Evolutionary conservation across 2,888 invertebrate species (phyloP), one percentile per base, ranked within the genome.

Genomic region (Crepidodera aurea): DNA sequence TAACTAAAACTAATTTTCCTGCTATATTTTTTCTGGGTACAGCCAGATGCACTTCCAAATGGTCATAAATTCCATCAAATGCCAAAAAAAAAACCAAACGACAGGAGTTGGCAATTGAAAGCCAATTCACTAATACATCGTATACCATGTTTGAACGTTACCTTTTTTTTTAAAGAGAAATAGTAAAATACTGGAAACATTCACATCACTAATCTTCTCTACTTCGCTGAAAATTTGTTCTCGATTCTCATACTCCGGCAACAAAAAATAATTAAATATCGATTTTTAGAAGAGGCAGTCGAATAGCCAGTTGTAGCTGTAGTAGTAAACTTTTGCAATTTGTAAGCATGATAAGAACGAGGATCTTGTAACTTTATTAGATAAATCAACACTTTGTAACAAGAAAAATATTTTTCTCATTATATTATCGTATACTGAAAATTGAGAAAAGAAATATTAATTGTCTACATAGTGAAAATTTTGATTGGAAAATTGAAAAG

Each of bases 21-120:
- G 12, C 39, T 39, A 39, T 16, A 39, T 25, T 15, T 39, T 39
- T 39, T 12, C 39, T 39, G n/a, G 39, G 6, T 15, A 42, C 19
- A 18, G n/a, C 13, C 16, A 29, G 42, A 42, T 42, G 16, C 42
- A 16, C 16, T 42, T 42, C n/a, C 42, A 16, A 42, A 42, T n/a
- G 42, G 42, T 42, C 42, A 42, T 42, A 42, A 42, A 44, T 44
- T 44, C 1, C 25, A 44, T 44, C 44, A 44, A 44, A 22, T 13
- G 25, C 22, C 44, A 44, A 16, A 22, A 44, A 22, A 42, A 44
- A 44, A 13, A 44, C 42, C 10, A 12, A 12, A n/a, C 22, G 12
- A 19, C n/a, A 37, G 37, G 22, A 44, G 12, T 22, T 19, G 25
- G 16, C 44, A 44, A 44, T 44, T 22, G 19, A 6, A 44, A 19